Conservation (phyloP, 2,888 invertebrate genomes). For the Orthosia gracilis region DNA sequence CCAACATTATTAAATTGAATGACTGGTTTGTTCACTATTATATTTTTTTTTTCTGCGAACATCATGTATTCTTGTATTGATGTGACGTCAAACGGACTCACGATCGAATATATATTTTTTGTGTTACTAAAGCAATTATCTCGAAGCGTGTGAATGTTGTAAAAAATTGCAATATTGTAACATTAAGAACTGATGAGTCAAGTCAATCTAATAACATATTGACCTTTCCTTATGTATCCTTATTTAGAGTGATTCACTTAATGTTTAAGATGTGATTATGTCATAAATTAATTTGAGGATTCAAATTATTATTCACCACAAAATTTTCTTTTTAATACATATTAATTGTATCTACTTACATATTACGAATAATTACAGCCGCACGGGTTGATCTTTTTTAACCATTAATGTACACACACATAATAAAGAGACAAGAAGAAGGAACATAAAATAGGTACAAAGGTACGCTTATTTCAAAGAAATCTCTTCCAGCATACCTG, state of each 20-base stretch:
- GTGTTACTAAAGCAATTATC: constrained; percentile 46
- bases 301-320: neutral
- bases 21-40: constrained; percentile 18
- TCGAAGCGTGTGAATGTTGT: constrained; percentile 57
- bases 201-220: constrained; percentile 19
- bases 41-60: constrained; percentile 32
- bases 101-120: constrained; percentile 46
- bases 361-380: no score
- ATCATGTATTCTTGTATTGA: constrained; percentile 3
- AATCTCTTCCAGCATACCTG: no score
- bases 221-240: constrained; percentile 55
- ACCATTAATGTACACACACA: no score
- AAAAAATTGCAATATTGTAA: constrained; percentile 46
- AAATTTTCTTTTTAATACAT: neutral
- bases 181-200: constrained; percentile 46
- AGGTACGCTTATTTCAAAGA: no score
- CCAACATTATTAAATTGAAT: constrained; percentile 21
- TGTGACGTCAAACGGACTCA: constrained; percentile 54
- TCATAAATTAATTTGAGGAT: constrained; percentile 1
- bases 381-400: no score
- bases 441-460: no score
- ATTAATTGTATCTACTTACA: no score
- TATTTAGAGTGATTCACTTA: constrained; percentile 37
- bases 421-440: no score
- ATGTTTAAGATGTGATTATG: constrained; percentile 2